Evolutionary conservation across 2,888 invertebrate genomes (phyloP), one percentile per base, ranked within the genome.

Genomic region (Elegia similella): DNA sequence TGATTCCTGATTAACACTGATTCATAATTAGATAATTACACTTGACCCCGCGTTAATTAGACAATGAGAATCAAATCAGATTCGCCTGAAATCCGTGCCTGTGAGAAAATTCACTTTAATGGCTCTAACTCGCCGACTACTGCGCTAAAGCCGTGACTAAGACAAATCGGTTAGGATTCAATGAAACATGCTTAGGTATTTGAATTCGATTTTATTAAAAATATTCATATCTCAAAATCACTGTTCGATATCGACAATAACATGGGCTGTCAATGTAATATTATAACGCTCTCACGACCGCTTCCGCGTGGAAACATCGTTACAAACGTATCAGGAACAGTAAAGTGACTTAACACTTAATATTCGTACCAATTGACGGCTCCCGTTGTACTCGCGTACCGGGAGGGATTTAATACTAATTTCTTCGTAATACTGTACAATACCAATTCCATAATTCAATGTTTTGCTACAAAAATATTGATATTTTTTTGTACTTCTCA

Each of bases 401-500:
- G 43, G 47, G 29, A 65, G 43, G 38, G 15, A 65, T 75, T 75
- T 82, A 86, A 84, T 81, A 82, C 81, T 85, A 83, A 79, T 79
- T 79, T 80, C 73, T 68, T 77, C 76, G 76, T 88, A 88, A 88
- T 88, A 88, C 87, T 88, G 86, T 73, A 80, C 73, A 76, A 78
- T 84, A 84, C 77, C 81, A 82, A 88, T 85, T 81, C 76, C 80
- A 77, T 80, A 75, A 74, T 81, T 80, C 67, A 80, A 80, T 70
- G 72, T 78, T 82, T 78, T 69, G 73, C 73, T 88, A 89, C 84
- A 91, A 88, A 90, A 89, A 90, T 89, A 89, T 91, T 80, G 77
- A 77, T 86, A 84, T 84, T 74, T 87, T n/a, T 90, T 90, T 90
- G 89, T 91, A 90, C 90, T 91, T 87, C 82, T 82, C 76, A 84